Evolutionary conservation across 2,113 vertebrate genomes (phyloP).

Genomic region (Myotis davidii): DNA sequence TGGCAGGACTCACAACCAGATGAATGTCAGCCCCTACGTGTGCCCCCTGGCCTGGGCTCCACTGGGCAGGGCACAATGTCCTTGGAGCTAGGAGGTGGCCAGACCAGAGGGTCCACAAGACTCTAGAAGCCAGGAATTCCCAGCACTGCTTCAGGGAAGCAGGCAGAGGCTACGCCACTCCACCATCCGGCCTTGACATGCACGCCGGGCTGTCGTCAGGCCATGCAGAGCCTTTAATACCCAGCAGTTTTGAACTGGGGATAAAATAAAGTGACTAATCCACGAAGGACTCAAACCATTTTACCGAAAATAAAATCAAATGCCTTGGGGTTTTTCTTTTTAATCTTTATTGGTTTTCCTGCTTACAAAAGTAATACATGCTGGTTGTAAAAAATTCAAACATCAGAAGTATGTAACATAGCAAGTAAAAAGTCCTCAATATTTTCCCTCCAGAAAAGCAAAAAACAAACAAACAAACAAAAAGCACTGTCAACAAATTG

Average conservation of each 20-base stretch:
- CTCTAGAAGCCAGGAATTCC: neutral
- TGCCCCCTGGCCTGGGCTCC: neutral
- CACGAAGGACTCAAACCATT: constrained; percentile 74
- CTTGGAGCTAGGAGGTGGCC: neutral
- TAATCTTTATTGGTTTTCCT: constrained; percentile 81
- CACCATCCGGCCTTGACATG: neutral
- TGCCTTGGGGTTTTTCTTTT: constrained; percentile 78
- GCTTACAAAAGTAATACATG: constrained; percentile 70
- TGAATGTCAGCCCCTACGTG: neutral
- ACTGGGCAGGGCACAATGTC: neutral
- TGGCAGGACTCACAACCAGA: neutral
- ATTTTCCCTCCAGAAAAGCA: neutral
- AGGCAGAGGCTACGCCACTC: neutral
- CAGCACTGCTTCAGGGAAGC: neutral
- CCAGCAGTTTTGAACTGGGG: constrained; percentile 64
- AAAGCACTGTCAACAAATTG: neutral
- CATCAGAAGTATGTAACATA: constrained; percentile 44
- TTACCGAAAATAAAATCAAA: constrained; percentile 78
- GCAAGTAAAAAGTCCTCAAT: constrained; percentile 2
- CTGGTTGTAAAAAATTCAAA: constrained; percentile 58
- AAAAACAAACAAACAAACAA: no score
- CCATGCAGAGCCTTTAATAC: constrained; percentile 62
- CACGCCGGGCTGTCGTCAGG: neutral
- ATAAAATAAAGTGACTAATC: constrained; percentile 79
- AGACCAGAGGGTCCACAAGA: neutral